phyloP scores from a whole-genome alignment of 2,113 vertebrate genomes.

The Aptenodytes forsteri region DNA sequence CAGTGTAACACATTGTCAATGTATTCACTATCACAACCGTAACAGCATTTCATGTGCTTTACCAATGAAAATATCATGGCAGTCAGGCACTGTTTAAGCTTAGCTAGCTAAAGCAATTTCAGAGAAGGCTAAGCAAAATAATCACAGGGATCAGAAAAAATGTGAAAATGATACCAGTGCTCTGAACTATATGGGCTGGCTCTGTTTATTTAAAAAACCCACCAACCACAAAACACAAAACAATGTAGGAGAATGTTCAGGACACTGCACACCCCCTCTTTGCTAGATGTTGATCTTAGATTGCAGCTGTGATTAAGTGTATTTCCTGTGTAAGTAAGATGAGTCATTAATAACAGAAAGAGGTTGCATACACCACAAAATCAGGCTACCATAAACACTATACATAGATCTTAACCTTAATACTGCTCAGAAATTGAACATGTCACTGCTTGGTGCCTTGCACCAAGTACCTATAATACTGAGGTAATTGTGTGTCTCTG shows the following conservation, averaged over 20 bases:
- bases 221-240: background rate
- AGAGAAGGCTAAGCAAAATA: background rate
- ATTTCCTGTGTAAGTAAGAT: background rate
- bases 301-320: background rate
- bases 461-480: background rate
- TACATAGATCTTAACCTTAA: background rate
- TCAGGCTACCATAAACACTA: background rate
- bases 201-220: background rate
- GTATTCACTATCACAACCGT: background rate
- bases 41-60: background rate
- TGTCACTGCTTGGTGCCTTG: background rate
- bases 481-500: background rate
- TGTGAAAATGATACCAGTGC: background rate
- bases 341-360: background rate
- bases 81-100: background rate
- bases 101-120: background rate
- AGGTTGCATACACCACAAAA: background rate
- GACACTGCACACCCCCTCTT: background rate
- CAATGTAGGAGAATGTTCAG: background rate
- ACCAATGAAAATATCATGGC: background rate
- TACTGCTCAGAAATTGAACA: background rate
- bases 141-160: background rate
- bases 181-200: background rate
- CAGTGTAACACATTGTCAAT: background rate
- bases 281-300: background rate